Conservation (phyloP, 2,797 vertebrate species). For the Rhinichthys osculus region DNA sequence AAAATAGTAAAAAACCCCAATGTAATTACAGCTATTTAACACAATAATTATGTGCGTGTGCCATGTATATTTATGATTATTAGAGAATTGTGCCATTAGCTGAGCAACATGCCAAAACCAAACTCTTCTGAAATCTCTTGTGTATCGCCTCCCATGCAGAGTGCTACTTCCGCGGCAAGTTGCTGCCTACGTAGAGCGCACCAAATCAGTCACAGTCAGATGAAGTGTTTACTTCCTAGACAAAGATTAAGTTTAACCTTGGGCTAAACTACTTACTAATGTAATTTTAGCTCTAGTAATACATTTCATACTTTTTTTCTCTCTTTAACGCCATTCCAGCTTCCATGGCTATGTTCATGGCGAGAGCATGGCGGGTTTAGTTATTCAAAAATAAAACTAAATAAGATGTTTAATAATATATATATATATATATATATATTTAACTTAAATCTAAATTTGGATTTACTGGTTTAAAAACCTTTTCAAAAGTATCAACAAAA, state of each 20-base stretch:
- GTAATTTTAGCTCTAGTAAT: constrained; percentile 9
- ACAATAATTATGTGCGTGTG: neutral
- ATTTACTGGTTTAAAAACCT: neutral
- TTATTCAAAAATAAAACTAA: neutral
- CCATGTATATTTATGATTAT: neutral
- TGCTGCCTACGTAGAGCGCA: neutral
- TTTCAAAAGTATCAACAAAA: neutral
- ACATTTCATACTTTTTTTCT: neutral
- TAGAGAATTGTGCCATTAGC: neutral
- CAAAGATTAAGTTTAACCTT: neutral
- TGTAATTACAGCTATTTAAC: neutral
- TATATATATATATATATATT: too few species aligned
- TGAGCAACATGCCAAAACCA: neutral
- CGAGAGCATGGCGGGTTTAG: neutral
- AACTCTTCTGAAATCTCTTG: neutral
- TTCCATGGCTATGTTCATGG: neutral
- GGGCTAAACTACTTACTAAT: neutral
- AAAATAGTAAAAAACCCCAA: neutral
- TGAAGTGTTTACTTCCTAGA: neutral
- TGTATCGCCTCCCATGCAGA: neutral
- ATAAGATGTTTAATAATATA: too few species aligned
- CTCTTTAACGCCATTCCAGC: neutral
- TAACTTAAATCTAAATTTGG: too few species aligned
- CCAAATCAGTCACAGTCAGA: neutral
- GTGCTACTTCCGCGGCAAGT: neutral